These are phyloP conservation scores for Triplophysa siluroides DNA, from an alignment of 2,113 vertebrate species.

Conservation along the genomic window DNA sequence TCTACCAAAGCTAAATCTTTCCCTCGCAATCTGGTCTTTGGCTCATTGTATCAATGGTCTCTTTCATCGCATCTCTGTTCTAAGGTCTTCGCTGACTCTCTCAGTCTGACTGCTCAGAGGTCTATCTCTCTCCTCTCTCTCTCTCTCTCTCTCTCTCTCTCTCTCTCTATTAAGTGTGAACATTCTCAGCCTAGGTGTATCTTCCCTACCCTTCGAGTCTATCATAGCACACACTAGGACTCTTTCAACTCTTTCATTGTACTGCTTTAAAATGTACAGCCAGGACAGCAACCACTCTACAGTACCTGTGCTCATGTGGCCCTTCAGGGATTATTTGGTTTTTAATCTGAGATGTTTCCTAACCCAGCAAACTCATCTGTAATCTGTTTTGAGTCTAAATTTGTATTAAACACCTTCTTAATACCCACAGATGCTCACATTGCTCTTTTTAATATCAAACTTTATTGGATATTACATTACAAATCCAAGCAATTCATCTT, in stretches of 20 bases:
- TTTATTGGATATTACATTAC: constrained; percentile 37
- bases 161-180: no score
- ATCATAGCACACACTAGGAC: background rate
- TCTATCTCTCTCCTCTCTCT: background rate
- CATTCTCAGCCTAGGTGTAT: background rate
- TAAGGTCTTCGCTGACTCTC: constrained; percentile 7
- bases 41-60: constrained; percentile 7
- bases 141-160: background rate
- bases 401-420: constrained; percentile 26
- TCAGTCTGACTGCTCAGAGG: constrained; percentile 32
- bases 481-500: constrained; percentile 32
- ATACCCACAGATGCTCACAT: constrained; percentile 29
- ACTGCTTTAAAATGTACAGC: background rate
- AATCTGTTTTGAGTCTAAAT: constrained; percentile 18
- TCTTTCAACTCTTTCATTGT: background rate
- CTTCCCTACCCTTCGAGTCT: background rate
- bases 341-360: background rate
- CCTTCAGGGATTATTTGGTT: no score
- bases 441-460: constrained; percentile 31
- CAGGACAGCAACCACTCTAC: background rate
- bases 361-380: constrained; percentile 15
- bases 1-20: constrained; percentile 7
- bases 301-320: background rate
- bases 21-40: background rate
- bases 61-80: constrained; percentile 31